A percentile compares a stretch with the other conserved stretches of the same genome.
These are phyloP conservation scores for Pristionchus mayeri DNA, from an alignment of 2,888 invertebrate genomes.

Conservation along the genomic window DNA sequence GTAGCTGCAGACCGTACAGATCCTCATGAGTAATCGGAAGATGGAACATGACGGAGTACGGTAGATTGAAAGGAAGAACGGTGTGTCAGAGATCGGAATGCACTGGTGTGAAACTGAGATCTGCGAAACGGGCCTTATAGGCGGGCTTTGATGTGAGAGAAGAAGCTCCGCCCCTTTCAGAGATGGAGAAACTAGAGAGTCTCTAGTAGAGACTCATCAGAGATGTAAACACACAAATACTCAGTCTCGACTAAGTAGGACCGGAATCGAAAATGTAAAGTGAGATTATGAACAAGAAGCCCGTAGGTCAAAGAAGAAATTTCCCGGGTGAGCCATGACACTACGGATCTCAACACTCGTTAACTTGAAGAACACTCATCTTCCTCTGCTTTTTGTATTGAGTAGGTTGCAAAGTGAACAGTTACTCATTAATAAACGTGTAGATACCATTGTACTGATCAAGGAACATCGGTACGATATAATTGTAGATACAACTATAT, in stretches of 20 bases:
- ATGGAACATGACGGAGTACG: background rate
- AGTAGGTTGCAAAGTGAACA: background rate
- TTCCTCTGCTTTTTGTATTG: background rate
- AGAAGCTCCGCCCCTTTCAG: background rate
- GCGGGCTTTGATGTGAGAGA: background rate
- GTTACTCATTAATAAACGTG: too few relatives aligned
- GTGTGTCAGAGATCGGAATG: background rate
- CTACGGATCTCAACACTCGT: too few relatives aligned
- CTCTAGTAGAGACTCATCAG: too few relatives aligned
- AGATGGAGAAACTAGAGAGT: constrained; percentile 14
- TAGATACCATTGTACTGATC: background rate
- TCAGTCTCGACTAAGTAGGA: background rate
- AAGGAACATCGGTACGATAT: background rate
- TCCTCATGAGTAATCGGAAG: background rate
- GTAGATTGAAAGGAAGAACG: background rate
- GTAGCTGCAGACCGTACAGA: background rate
- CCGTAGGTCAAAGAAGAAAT: background rate
- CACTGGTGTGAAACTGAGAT: background rate
- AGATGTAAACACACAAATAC: constrained; percentile 21
- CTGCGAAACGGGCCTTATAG: background rate
- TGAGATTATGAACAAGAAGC: background rate
- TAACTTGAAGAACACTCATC: too few relatives aligned
- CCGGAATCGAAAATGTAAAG: background rate
- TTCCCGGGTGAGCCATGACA: background rate
- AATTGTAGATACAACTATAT: too few relatives aligned